Conservation (phyloP, 1,140 invertebrate species). For the Drosophila fuyamai region DNA sequence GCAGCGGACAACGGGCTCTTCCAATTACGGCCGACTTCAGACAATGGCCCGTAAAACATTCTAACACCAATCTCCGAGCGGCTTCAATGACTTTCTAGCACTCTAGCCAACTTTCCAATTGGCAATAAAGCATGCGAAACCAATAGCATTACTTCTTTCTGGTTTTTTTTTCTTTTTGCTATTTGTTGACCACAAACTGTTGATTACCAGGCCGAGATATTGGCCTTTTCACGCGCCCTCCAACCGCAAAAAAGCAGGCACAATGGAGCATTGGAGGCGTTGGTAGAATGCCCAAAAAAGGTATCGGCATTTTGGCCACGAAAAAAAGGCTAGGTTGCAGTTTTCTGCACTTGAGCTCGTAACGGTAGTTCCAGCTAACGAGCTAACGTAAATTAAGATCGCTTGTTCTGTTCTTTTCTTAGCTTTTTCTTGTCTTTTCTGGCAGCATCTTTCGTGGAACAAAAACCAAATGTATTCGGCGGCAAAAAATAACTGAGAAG, state of each 20-base stretch:
- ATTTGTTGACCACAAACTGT: slow-evolving; percentile 77
- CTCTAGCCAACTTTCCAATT: slow-evolving; percentile 77
- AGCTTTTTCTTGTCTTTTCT: slow-evolving; percentile 6
- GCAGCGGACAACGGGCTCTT: slow-evolving; percentile 14
- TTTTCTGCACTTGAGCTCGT: slow-evolving; percentile 50
- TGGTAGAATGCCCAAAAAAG: slow-evolving; percentile 80
- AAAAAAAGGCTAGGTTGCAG: slow-evolving; percentile 39
- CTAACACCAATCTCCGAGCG: slow-evolving; percentile 61
- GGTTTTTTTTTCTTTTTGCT: slow-evolving; percentile 25
- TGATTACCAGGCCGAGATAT: slow-evolving; percentile 73
- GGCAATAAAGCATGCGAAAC: slow-evolving; percentile 81
- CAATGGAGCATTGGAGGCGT: slow-evolving; percentile 75
- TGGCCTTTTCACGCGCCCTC: slow-evolving; percentile 78
- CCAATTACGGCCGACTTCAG: slow-evolving; percentile 73
- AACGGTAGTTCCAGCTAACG: slow-evolving; percentile 80
- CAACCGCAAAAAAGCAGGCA: slow-evolving; percentile 39
- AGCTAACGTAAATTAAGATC: slow-evolving; percentile 83
- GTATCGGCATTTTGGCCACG: slow-evolving; percentile 51
- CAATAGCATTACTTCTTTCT: slow-evolving; percentile 66
- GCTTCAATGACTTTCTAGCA: slow-evolving; percentile 63
- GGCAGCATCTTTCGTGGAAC: slow-evolving; percentile 57
- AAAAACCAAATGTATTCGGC: slow-evolving; percentile 62
- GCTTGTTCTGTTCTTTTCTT: slow-evolving; percentile 59
- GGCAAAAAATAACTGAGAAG: slow-evolving; percentile 45
- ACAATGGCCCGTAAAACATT: slow-evolving; percentile 80